phyloP scores from a whole-genome alignment of 2,888 invertebrate species.

The Trachelus stipa region DNA sequence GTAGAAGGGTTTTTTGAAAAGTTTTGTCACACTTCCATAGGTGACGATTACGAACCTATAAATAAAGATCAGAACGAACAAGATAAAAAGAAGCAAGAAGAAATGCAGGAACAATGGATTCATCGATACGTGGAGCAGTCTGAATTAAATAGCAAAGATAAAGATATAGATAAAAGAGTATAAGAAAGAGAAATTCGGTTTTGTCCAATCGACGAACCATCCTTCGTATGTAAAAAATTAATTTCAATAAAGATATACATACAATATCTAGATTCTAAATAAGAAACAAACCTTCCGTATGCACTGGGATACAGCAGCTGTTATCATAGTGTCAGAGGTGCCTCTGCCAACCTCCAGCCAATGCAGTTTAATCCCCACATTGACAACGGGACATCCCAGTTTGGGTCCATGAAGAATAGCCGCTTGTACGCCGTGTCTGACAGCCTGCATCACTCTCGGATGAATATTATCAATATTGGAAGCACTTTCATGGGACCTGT shows the following conservation, averaged over 20 bases:
- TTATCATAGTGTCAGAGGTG: slow-evolving; percentile 84
- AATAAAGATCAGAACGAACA: neutral
- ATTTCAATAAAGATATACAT: neutral
- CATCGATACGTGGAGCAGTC: neutral
- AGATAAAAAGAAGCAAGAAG: slow-evolving; percentile 8
- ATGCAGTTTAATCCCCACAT: slow-evolving; percentile 81
- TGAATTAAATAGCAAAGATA: neutral
- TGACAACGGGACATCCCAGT: slow-evolving; percentile 84
- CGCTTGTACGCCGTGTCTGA: slow-evolving; percentile 78
- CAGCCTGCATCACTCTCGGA: slow-evolving; percentile 76
- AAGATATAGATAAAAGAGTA: neutral
- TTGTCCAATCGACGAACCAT: neutral
- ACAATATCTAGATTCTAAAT: neutral
- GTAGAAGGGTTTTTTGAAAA: neutral
- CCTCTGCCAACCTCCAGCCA: slow-evolving; percentile 79
- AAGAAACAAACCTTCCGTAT: slow-evolving; percentile 75
- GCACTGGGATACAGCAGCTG: slow-evolving; percentile 86
- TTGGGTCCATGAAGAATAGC: slow-evolving; percentile 86
- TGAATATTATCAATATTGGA: slow-evolving; percentile 76
- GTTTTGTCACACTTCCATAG: neutral
- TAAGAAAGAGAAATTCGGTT: neutral
- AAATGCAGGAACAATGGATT: slow-evolving; percentile 13
- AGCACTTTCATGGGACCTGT: slow-evolving; percentile 76
- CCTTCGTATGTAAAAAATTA: neutral
- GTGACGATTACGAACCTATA: neutral